Percentiles rank a stretch among this genome's conserved stretches.
Evolutionary conservation across 2,113 vertebrate species (phyloP).

Genomic region (Paraplagusia blochii): DNA sequence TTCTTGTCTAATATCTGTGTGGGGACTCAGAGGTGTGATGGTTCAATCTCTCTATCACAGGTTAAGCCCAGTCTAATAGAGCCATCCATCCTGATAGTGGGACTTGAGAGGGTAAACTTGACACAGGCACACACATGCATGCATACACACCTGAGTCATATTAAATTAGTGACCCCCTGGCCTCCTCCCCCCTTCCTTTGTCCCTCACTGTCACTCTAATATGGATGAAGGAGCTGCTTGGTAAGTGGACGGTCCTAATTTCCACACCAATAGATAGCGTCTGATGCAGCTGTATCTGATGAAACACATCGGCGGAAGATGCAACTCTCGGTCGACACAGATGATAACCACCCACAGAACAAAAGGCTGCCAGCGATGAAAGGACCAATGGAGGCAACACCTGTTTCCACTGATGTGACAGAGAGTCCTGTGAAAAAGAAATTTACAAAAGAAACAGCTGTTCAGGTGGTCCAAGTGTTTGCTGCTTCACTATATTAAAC

Average conservation of each 20-base stretch:
- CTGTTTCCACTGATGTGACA: constrained; percentile 35
- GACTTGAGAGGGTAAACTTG: constrained; percentile 12
- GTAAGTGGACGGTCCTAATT: constrained; percentile 58
- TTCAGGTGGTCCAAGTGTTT: background rate
- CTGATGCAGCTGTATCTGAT: constrained; percentile 62
- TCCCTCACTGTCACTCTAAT: constrained; percentile 27
- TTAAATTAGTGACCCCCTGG: constrained; percentile 39
- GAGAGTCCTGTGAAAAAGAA: background rate
- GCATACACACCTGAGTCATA: constrained; percentile 43
- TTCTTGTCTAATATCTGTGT: constrained; percentile 1
- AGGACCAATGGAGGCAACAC: constrained; percentile 34
- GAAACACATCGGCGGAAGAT: constrained; percentile 47
- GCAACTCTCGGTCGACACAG: constrained; percentile 45
- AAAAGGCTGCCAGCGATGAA: constrained; percentile 56
- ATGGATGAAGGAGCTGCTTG: constrained; percentile 59
- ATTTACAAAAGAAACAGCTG: background rate
- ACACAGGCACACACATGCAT: constrained; percentile 13
- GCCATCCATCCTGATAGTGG: constrained; percentile 45
- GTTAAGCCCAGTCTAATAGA: constrained; percentile 51
- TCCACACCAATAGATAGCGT: constrained; percentile 55
- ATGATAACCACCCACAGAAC: constrained; percentile 49
- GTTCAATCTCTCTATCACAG: constrained; percentile 53
- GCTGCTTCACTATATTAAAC: constrained; percentile 2
- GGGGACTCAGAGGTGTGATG: constrained; percentile 32
- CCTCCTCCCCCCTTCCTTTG: constrained; percentile 9